Percentiles rank a stretch among this genome's conserved stretches.
Evolutionary conservation across 1,140 invertebrate species (phyloP).

Genomic region (Bradynema listronoti): DNA sequence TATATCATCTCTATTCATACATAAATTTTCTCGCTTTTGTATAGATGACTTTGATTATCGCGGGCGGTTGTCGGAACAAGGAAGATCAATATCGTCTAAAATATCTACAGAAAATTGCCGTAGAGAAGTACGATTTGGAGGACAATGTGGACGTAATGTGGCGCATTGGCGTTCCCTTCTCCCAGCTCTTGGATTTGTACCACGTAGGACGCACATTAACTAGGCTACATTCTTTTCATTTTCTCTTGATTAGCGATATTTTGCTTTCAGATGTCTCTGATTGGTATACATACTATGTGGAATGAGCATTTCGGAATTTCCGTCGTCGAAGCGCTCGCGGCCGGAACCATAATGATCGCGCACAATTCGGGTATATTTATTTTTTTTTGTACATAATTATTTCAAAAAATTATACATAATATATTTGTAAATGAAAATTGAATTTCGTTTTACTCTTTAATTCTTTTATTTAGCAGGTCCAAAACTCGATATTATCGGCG

Average conservation of each 20-base stretch:
- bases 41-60: slow-evolving; percentile 66
- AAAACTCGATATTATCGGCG: slow-evolving; percentile 19
- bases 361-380: slow-evolving; percentile 68
- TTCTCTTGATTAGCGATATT: background rate
- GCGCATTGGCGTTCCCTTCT: slow-evolving; percentile 73
- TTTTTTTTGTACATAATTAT: background rate
- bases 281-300: slow-evolving; percentile 85
- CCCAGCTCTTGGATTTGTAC: slow-evolving; percentile 70
- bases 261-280: slow-evolving; percentile 38
- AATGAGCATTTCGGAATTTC: slow-evolving; percentile 99
- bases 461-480: slow-evolving; percentile 7
- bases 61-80: slow-evolving; percentile 80
- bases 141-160: slow-evolving; percentile 34
- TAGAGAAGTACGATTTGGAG: slow-evolving; percentile 6
- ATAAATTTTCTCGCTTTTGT: slow-evolving; percentile 22
- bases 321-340: slow-evolving; percentile 93
- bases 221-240: background rate
- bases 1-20: no score
- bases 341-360: slow-evolving; percentile 86
- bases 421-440: background rate
- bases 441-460: background rate
- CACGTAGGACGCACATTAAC: slow-evolving; percentile 43
- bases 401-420: background rate
- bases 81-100: slow-evolving; percentile 76
- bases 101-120: slow-evolving; percentile 73